These are phyloP conservation scores for Hyperoodon ampullatus DNA, from an alignment of 2,113 vertebrate genomes.

Conservation along the genomic window DNA sequence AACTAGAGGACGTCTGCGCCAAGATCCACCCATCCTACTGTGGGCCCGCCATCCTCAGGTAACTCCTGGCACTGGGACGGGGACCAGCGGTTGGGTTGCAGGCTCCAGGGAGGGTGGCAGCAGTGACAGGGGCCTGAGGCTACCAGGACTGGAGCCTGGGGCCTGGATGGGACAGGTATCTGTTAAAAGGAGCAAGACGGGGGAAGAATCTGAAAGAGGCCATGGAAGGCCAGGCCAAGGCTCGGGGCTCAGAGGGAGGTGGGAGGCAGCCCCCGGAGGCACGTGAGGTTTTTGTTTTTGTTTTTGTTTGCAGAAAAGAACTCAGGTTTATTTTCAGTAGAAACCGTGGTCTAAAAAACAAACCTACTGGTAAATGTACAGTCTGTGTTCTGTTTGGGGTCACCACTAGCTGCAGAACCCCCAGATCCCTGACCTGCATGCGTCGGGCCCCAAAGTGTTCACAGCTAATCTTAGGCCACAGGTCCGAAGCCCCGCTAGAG, in stretches of 20 bases:
- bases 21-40: conserved; percentile 95
- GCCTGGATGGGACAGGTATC: neutral
- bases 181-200: neutral
- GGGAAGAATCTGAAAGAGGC: neutral
- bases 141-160: accelerated
- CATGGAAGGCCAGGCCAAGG: neutral
- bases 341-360: conserved; percentile 84
- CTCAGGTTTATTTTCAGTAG: conserved; percentile 89
- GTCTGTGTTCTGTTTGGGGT: conserved; percentile 77
- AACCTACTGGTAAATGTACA: conserved; percentile 89
- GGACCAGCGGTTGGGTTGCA: too few relatives aligned
- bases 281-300: neutral
- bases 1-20: conserved; percentile 94
- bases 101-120: too few relatives aligned
- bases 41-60: conserved; percentile 95
- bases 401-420: conserved; percentile 83
- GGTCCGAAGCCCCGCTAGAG: conserved; percentile 68
- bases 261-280: neutral
- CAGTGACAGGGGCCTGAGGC: neutral
- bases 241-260: neutral
- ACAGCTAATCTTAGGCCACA: conserved; percentile 81
- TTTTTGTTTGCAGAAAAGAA: conserved; percentile 75
- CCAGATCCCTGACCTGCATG: conserved; percentile 88
- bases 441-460: conserved; percentile 85
- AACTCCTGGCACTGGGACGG: neutral